Base-by-base conservation (phyloP, 2,113 vertebrate species). In the cattle (Bos taurus) region DNA sequence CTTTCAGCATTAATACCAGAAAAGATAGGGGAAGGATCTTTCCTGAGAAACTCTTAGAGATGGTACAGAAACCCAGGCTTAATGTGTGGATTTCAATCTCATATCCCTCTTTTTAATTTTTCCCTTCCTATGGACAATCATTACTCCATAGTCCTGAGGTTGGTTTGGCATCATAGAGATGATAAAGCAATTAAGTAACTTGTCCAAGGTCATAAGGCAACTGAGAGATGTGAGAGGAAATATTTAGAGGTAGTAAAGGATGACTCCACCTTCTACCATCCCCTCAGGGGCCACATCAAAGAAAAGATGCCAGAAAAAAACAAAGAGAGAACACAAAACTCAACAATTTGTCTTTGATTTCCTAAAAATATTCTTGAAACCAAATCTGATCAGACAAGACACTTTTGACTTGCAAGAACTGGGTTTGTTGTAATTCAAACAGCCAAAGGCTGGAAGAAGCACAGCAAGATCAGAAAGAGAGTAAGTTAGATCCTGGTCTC, bases 201-300 rank as follows among this genome's bases (percentile, higher is more conserved):
- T 48, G 28, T 25, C 56, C 56, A 52, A 48, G 57, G 62, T 81
- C n/a, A 54, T 14, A 3, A 84, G 46, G 40, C 56, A 85, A 89
- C 46, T 97, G 33, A 96, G 48, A 96, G 59, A 36, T 9, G 8
- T 54, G 40, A 62, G 26, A 91, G 80, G 92, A 95, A 93, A 91
- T 36, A 96, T 26, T 30, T 43, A 80, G 84, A 71, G 71, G 52
- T 40, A 26, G 25, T 52, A 62, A 95, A 90, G n/a, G 56, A 59
- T 71, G 15, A 23, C 17, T 7, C 15, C 10, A 62, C 7, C 25
- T 25, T 67, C 57, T 14, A n/a, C 23, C 36, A 57, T 36, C 11
- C 74, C 88, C 81, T 80, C 46, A 28, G 50, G 83, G 43, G 40
- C 56, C 59, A 23, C 9, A 46, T 11, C 50, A 91, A 88, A 95